Percentiles rank a stretch among this genome's conserved stretches.
Evolutionary conservation across 2,113 vertebrate species (phyloP).

Genomic region (Rhadina sibilatrix): DNA sequence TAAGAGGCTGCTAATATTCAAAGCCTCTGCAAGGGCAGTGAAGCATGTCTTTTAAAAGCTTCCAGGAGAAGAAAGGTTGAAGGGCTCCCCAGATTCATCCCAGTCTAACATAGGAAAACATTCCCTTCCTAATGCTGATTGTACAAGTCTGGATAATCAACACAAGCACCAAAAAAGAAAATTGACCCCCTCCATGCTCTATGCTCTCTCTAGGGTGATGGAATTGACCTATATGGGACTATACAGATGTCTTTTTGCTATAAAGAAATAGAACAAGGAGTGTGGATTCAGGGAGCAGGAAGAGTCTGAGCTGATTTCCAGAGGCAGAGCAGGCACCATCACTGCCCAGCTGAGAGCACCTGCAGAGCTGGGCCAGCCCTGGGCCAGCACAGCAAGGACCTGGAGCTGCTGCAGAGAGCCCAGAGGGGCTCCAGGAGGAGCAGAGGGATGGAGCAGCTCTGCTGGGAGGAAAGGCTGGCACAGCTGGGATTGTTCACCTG

Average conservation of each 20-base stretch:
- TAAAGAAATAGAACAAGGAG: accelerated
- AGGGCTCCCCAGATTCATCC: neutral
- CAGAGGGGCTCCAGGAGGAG: no score
- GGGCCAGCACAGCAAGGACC: neutral
- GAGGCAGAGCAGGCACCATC: neutral
- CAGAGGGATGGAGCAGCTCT: neutral
- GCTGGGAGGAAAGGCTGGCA: neutral
- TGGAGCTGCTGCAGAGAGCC: neutral
- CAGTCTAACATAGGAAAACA: neutral
- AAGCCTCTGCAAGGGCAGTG: neutral
- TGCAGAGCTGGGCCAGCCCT: neutral
- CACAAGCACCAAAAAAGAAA: neutral
- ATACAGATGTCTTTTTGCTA: no score
- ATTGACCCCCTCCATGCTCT: no score
- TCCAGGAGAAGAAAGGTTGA: neutral
- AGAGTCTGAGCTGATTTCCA: neutral
- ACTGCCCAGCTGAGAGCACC: neutral
- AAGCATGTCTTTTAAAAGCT: neutral
- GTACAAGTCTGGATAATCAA: neutral
- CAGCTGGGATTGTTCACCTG: neutral
- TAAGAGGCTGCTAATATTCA: neutral
- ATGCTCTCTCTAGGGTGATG: neutral
- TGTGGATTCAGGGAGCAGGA: neutral
- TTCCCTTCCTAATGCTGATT: neutral
- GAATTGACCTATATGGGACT: no score